Percentiles rank a stretch among this genome's conserved stretches.
Evolutionary conservation across 2,797 vertebrate genomes (phyloP).

Genomic region (Enteromius radiatus): DNA sequence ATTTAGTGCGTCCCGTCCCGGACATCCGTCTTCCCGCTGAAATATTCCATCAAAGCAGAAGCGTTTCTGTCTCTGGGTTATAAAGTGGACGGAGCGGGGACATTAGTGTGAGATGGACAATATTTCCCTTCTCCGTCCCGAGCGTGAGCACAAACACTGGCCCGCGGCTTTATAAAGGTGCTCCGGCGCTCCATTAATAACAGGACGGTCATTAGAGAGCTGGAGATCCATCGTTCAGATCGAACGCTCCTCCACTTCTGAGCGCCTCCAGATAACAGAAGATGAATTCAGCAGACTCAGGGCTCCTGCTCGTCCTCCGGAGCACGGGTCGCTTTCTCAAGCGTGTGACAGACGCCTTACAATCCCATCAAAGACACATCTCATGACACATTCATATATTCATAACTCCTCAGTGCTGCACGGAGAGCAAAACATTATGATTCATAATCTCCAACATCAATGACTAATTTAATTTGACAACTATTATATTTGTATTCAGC

Average conservation of each 20-base stretch:
- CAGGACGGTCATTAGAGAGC: constrained; percentile 49
- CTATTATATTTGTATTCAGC: neutral
- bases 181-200: constrained; percentile 52
- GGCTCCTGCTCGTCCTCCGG: neutral
- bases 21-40: constrained; percentile 44
- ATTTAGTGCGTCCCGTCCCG: constrained; percentile 17
- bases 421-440: neutral
- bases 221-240: constrained; percentile 53
- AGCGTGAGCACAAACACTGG: constrained; percentile 25
- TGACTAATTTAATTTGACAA: neutral
- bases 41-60: neutral
- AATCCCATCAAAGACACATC: neutral
- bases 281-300: neutral
- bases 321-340: neutral
- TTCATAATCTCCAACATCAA: neutral
- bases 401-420: neutral
- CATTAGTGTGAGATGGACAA: constrained; percentile 50
- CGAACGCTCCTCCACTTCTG: constrained; percentile 35
- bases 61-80: neutral
- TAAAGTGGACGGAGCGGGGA: constrained; percentile 29
- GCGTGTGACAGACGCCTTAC: neutral
- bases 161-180: constrained; percentile 51
- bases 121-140: constrained; percentile 39
- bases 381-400: neutral
- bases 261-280: constrained; percentile 44